Evolutionary conservation across 2,797 vertebrate species (phyloP), one percentile per base, ranked within the genome.

Genomic region (Peromyscus aztecus): DNA sequence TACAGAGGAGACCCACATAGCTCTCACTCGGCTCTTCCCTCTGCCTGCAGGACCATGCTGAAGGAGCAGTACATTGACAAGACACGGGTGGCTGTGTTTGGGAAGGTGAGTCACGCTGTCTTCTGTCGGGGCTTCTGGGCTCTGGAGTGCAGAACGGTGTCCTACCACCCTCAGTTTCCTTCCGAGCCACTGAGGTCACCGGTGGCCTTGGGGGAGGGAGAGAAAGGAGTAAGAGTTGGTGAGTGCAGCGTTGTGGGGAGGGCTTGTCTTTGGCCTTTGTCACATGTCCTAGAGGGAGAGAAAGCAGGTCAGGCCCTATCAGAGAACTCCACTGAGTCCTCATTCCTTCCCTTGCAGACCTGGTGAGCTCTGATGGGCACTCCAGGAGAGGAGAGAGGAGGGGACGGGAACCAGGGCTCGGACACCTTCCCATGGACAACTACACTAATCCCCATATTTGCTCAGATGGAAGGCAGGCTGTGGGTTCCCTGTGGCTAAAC

Each of bases 61-160:
- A 99, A 99, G 96, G 98, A 99, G 94, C 88, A 98, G 2, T 99
- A 99, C 97, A 98, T 99, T 4, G 99, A 99, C 94, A 99, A 98
- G 96, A 98, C 97, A 0, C 98, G 99, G 14, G 99, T 99, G 1
- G 99, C 99, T 14, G 99, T 99, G 91, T 99, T 99, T 83, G 99
- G 99, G 97, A 99, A 99, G 99, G 99, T 99, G 98, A 99, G 96
- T 83, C 83, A 14, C 0, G 0, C 82, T 1, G 2, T 12, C 71
- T 57, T 11, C 0, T 1, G 8, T 21, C 4, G 0, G 8, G 7
- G 49, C 34, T 29, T 29, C 37, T 80, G 46, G 55, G 3, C 57
- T 83, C 5, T 2, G 13, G 16, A 43, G 57, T 27, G 0, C 59
- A 75, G 23, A 14, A 11, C 27, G 0, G 4, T 23, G n/a, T 84